Evolutionary conservation across 2,888 invertebrate genomes (phyloP).

Genomic region (Hypsopygia costalis): DNA sequence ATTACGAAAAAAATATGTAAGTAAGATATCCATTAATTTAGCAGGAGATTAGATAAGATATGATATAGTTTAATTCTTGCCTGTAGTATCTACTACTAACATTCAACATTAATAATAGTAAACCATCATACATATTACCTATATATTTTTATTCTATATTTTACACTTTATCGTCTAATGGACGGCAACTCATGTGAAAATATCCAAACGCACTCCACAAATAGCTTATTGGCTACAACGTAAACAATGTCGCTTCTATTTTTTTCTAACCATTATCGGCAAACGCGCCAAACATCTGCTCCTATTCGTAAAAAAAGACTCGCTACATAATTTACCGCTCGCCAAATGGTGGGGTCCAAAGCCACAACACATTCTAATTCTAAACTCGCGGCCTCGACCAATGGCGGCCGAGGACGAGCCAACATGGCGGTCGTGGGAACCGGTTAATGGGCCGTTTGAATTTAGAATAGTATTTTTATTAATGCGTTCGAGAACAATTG

Average conservation of each 20-base stretch:
- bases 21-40: too few species aligned
- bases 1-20: too few species aligned
- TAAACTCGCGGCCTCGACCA: constrained; percentile 75
- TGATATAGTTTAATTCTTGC: too few species aligned
- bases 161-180: too few species aligned
- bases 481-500: constrained; percentile 67
- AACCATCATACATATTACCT: too few species aligned
- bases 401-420: constrained; percentile 75
- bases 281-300: constrained; percentile 50
- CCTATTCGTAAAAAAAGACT: constrained; percentile 67
- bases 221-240: constrained; percentile 1
- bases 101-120: too few species aligned
- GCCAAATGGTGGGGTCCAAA: constrained; percentile 73
- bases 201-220: neutral
- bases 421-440: constrained; percentile 79
- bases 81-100: too few species aligned
- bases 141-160: too few species aligned
- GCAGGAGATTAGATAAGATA: too few species aligned
- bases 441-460: constrained; percentile 78
- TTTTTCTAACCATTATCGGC: constrained; percentile 36
- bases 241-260: constrained; percentile 13
- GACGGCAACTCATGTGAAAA: too few species aligned
- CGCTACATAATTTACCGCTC: constrained; percentile 72
- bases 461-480: constrained; percentile 79
- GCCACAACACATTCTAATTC: constrained; percentile 74